phyloP scores from a whole-genome alignment of 1,140 invertebrate genomes.

The Megathymus violae region DNA sequence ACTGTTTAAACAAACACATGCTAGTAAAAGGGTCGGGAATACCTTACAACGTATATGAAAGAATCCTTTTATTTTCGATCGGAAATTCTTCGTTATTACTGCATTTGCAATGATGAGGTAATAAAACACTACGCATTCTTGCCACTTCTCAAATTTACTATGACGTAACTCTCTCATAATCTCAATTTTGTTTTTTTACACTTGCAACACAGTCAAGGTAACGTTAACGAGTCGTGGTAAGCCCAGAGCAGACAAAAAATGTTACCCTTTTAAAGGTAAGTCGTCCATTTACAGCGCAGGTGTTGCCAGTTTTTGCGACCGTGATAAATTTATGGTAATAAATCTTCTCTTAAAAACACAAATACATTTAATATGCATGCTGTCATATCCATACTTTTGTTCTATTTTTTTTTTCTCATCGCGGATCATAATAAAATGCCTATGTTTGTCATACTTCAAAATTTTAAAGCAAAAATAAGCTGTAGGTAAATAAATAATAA shows the following conservation, averaged over 20 bases:
- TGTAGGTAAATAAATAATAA: too few species aligned
- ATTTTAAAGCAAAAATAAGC: too few species aligned
- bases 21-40: neutral
- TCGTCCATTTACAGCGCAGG: constrained; percentile 19
- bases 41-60: neutral
- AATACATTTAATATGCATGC: constrained; percentile 1
- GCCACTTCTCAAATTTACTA: constrained; percentile 32
- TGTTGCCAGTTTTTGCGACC: constrained; percentile 18
- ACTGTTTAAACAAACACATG: neutral
- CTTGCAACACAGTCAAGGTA: constrained; percentile 52
- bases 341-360: constrained; percentile 14
- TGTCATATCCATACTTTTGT: too few species aligned
- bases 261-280: constrained; percentile 44
- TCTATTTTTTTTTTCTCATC: too few species aligned
- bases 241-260: constrained; percentile 43
- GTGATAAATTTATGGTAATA: constrained; percentile 22
- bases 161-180: constrained; percentile 57
- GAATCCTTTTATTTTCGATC: neutral
- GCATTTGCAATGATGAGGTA: constrained; percentile 9
- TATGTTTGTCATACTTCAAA: too few species aligned
- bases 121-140: constrained; percentile 37
- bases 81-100: neutral
- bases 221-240: constrained; percentile 54
- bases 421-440: too few species aligned
- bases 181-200: constrained; percentile 49